Evolutionary conservation across 2,113 vertebrate species (phyloP), one percentile per base, ranked within the genome.

Genomic region (Edolisoma coerulescens): DNA sequence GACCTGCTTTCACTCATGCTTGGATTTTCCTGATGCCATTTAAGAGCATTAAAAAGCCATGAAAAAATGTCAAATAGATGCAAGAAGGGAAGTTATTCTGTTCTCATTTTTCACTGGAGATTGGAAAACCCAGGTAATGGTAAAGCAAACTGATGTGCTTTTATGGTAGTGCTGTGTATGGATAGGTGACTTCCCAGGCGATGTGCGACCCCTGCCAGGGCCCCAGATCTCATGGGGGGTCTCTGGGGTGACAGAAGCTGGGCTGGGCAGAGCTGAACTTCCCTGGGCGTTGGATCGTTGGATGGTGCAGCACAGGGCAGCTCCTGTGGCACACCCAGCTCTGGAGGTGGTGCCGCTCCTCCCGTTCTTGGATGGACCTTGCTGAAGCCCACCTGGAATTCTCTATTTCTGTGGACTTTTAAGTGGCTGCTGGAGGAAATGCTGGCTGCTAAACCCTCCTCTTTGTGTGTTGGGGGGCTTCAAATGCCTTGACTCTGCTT

Each of bases 221-320:
- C 32, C 69, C 45, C 64, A 32, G 1, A 26, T 11, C 19, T 45
- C 52, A 24, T 28, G 4, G 23, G 1, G 32, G 30, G 22, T 33
- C n/a, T 54, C 27, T 3, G 11, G 27, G 56, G 61, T 28, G 63
- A 53, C 13, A 24, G 21, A 35, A 13, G 11, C 4, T 45, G 24
- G 44, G 30, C 61, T 18, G 44, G 39, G 7, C 59, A 21, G 64
- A 50, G 47, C 42, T 32, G 64, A 49, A 30, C 20, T 17, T 76
- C 45, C 67, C 69, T 17, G 37, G 35, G 30, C n/a, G n/a, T n/a
- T n/a, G n/a, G n/a, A n/a, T n/a, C 0, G 0, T 15, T 37, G 28
- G 30, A 24, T 33, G 81, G 49, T 35, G 61, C 49, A 67, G 45
- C 33, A 16, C n/a, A 20, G 0, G 2, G 67, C 41, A 39, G 54